Evolutionary conservation across 1,140 invertebrate species (phyloP).

Genomic region (Laupala kohalensis): DNA sequence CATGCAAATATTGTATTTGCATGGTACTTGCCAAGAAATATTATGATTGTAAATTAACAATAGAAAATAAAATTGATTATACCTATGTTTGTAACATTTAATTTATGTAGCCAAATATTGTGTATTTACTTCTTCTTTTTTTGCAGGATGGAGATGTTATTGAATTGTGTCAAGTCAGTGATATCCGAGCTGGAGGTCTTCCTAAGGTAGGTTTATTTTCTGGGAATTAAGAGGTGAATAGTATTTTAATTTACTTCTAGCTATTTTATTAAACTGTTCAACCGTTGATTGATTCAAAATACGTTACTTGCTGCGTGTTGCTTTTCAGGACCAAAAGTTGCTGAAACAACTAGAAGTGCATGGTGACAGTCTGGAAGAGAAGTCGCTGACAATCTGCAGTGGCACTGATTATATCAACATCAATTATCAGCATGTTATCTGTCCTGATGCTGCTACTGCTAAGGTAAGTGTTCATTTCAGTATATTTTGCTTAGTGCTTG

Average conservation of each 20-base stretch:
- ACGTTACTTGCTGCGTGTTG: background rate
- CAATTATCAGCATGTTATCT: constrained; percentile 94
- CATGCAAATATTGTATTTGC: too few species aligned
- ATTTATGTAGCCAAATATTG: too few species aligned
- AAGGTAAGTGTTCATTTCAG: too few species aligned
- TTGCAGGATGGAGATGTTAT: constrained; percentile 90
- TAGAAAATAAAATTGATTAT: too few species aligned
- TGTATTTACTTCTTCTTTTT: too few species aligned
- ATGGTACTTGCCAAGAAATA: too few species aligned
- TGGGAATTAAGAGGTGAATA: background rate
- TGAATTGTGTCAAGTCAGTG: constrained; percentile 93
- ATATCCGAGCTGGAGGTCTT: constrained; percentile 76
- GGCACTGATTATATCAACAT: constrained; percentile 99
- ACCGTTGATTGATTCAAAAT: background rate
- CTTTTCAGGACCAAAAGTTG: constrained; percentile 6
- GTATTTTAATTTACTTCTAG: background rate
- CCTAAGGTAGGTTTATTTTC: constrained; percentile 58
- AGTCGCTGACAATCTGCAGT: constrained; percentile 94
- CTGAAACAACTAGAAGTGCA: constrained; percentile 57
- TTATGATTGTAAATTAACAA: too few species aligned
- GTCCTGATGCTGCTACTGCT: constrained; percentile 77
- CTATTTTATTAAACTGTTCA: background rate
- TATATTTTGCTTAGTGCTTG: too few species aligned
- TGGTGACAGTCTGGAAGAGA: constrained; percentile 79
- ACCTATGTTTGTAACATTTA: too few species aligned